Base-by-base conservation (phyloP, 2,888 invertebrate genomes). In the Autographa pulchrina region DNA sequence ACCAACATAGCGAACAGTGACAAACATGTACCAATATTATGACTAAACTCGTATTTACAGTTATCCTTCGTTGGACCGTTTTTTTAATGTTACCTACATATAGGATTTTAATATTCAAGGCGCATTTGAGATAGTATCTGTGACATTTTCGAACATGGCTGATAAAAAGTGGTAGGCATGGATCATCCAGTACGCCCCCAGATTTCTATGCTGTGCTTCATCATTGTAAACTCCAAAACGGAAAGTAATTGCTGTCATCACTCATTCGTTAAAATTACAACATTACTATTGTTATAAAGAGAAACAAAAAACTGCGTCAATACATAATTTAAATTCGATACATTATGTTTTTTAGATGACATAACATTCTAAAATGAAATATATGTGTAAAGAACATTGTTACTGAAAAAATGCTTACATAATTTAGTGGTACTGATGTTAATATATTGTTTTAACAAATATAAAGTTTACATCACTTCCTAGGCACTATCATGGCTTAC, bases 11-110 rank as follows among this genome's bases (percentile, higher is more conserved):
- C 61, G 88, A 88, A 87, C 85, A 88, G 87, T 88, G 86, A 80
- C 83, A 82, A 84, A 84, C 72, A 63, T 70, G 80, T 83, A 82
- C 82, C 87, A 85, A 87, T 89, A 88, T 88, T 86, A 86, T 88
- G 87, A 86, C 88, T 87, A 87, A 91, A 91, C 91, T 88, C 74
- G 91, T 88, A 88, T 91, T 83, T 91, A 94, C 94, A 91, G 94
- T 93, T 94, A 93, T 84, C 70, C 81, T 88, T 88, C 82, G 85
- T 86, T 85, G 81, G 84, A 86, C 83, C 85, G 85, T 88, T 84
- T 88, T 48, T 88, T 89, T 90, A 90, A 91, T 91, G 85, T 80
- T 77, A 66, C 74, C 74, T 82, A 85, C 85, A 83, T 84, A 89
- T 86, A 84, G 84, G 81, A 86, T 88, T 88, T 91, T 90, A 85